Evolutionary conservation across 2,113 vertebrate genomes (phyloP), one percentile per base, ranked within the genome.

Genomic region (Poeciliopsis prolifica): DNA sequence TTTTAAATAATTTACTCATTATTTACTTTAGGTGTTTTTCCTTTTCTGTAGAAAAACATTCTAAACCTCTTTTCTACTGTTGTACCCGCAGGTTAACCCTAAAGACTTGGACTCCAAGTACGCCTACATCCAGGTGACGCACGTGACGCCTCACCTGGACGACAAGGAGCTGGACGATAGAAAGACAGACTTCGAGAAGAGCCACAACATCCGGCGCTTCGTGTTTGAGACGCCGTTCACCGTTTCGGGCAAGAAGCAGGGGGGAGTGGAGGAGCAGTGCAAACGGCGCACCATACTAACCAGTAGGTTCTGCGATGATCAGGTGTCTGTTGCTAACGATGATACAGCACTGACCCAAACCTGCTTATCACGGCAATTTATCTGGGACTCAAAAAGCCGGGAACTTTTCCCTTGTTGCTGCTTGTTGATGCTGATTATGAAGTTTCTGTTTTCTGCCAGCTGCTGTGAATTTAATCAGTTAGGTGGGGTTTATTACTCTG

Each of bases 161-260:
- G 98, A 99, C 61, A 99, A 99, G 76, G 98, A 99, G 86, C 82
- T 97, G 65, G 96, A 97, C 70, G 97, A 99, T 70, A 94, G 98
- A 81, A 97, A 95, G 86, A 99, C 97, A 0, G 97, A 99, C 80
- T 99, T 99, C 54, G 97, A 99, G 92, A 96, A 95, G 80, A 97
- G 95, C 84, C 98, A 99, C 81, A 99, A 99, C 88, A 97, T 99
- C 69, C 96, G 96, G 24, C 97, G 98, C 60, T 99, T 99, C 71
- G 96, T 98, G 85, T 99, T 99, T 24, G 98, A 99, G 93, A 97
- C 96, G 83, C 98, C 98, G 11, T 99, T 99, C 84, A 99, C 98
- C 0, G 95, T 96, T 74, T 92, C 95, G 0, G 98, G 98, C 5
- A 98, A 97, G 87, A 96, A 96, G 83, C 97, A 98, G 78, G 98